phyloP scores from a whole-genome alignment of 2,113 vertebrate genomes.

The Ageneiosus marmoratus region DNA sequence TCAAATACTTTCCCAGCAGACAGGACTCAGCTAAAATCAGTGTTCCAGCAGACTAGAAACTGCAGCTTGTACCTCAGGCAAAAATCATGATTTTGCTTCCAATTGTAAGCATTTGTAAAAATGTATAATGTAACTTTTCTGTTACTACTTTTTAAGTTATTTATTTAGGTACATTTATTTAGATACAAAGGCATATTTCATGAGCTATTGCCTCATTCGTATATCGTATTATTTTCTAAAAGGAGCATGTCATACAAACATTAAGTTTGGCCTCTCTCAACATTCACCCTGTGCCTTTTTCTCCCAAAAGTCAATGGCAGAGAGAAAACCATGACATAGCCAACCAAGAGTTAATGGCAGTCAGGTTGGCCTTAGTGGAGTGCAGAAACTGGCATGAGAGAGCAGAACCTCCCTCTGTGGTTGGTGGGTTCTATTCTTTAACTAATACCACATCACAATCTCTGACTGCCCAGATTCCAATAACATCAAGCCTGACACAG shows the following conservation, averaged over 20 bases:
- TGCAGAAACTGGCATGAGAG: no score
- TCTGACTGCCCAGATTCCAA: no score
- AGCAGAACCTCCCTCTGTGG: no score
- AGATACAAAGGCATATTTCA: background rate
- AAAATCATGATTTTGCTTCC: background rate
- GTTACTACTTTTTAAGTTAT: background rate
- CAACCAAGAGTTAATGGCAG: no score
- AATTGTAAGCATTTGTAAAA: background rate
- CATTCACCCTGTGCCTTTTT: no score
- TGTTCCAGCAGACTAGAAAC: background rate
- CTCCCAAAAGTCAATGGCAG: no score
- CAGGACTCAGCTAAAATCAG: background rate
- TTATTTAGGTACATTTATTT: background rate
- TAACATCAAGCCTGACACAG: no score
- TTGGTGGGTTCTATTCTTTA: no score
- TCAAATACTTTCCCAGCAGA: background rate
- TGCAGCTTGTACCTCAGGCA: background rate
- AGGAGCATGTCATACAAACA: background rate
- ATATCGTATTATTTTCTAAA: background rate
- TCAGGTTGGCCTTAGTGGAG: no score
- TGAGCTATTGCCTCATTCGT: constrained; percentile 3
- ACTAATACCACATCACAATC: no score
- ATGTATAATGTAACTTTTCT: background rate
- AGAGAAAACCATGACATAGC: no score
- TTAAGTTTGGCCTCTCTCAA: background rate